Conservation (phyloP, 2,797 vertebrate genomes). For the Poeciliopsis presidionis region DNA sequence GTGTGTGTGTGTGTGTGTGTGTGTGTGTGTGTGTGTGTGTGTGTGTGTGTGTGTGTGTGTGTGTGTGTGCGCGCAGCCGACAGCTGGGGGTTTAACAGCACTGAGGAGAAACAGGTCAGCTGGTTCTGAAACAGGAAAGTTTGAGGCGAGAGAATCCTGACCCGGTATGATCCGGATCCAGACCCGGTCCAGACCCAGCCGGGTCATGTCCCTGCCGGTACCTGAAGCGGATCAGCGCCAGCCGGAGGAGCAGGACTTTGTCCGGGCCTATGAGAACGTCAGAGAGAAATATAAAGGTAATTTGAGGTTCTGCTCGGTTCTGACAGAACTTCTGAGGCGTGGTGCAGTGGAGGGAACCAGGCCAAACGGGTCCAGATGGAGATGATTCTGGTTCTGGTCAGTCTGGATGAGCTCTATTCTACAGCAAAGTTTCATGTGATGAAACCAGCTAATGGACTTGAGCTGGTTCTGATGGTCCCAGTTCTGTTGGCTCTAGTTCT, state of each 20-base stretch:
- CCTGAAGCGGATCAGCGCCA: slow-evolving; percentile 74
- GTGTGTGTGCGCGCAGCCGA: slow-evolving; percentile 36
- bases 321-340: not conserved
- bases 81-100: slow-evolving; percentile 33
- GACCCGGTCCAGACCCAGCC: slow-evolving; percentile 14
- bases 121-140: slow-evolving; percentile 38
- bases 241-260: slow-evolving; percentile 90
- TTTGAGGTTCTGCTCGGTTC: not conserved
- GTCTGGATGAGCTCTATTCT: too few species aligned
- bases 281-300: slow-evolving; percentile 94
- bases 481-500: too few species aligned
- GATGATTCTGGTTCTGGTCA: too few species aligned
- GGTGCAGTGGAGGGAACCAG: too few species aligned
- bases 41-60: too few species aligned
- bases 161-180: slow-evolving; percentile 26
- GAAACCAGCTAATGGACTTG: too few species aligned
- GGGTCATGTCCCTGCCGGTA: slow-evolving; percentile 73
- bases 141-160: slow-evolving; percentile 39
- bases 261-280: slow-evolving; percentile 93
- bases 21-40: too few species aligned
- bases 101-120: slow-evolving; percentile 26
- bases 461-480: too few species aligned
- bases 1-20: too few species aligned
- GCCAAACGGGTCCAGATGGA: too few species aligned
- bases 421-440: too few species aligned